Conservation (phyloP, 2,113 vertebrate species). For the Elgaria multicarinata region DNA sequence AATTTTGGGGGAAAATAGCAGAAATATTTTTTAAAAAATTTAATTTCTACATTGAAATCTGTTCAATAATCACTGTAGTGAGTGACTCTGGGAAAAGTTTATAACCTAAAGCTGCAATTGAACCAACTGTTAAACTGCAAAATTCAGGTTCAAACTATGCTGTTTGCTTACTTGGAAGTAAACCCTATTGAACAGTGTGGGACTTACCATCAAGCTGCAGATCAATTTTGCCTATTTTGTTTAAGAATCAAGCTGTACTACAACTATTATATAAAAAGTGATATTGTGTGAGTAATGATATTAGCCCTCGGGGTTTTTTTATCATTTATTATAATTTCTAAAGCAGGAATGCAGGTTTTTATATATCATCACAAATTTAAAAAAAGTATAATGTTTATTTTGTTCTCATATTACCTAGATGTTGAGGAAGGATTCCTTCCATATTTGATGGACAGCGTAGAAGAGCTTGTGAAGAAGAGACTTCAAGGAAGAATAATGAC, state of each 20-base stretch:
- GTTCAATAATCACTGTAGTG: too few relatives aligned
- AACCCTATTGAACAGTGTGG: background rate
- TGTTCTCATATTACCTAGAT: conserved; percentile 78
- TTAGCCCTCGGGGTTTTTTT: background rate
- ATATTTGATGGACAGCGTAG: conserved; percentile 86
- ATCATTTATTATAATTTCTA: background rate
- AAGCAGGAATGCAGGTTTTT: background rate
- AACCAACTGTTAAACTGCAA: too few relatives aligned
- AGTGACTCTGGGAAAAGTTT: too few relatives aligned
- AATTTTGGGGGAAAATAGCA: too few relatives aligned
- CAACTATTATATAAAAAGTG: background rate
- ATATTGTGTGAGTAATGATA: background rate
- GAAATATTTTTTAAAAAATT: too few relatives aligned
- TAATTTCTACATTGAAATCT: too few relatives aligned
- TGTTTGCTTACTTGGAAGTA: background rate
- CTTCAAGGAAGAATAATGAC: conserved; percentile 80
- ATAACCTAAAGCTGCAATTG: too few relatives aligned
- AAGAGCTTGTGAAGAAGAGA: conserved; percentile 78
- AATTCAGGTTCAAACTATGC: background rate
- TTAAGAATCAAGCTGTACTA: background rate
- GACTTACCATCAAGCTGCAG: background rate
- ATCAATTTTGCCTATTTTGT: too few relatives aligned
- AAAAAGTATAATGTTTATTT: conserved; percentile 27
- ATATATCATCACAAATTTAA: background rate
- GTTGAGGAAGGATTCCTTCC: conserved; percentile 89